Conservation (phyloP, 2,797 vertebrate species). For the Siniperca scherzeri region DNA sequence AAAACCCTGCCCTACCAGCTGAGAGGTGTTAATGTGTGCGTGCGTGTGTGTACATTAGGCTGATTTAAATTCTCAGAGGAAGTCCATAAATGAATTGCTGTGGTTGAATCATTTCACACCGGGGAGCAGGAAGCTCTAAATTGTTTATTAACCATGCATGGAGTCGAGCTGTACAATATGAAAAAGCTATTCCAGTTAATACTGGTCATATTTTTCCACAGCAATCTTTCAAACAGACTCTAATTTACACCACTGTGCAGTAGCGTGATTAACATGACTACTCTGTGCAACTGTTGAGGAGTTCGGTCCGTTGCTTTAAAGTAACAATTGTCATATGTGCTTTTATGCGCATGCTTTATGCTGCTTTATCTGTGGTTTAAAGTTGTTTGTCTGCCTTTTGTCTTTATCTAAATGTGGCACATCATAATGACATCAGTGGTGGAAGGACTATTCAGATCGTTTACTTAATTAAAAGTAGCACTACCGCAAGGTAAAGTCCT, state of each 20-base stretch:
- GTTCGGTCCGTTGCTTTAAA: neutral
- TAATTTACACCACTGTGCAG: neutral
- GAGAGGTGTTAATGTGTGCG: slow-evolving; percentile 1
- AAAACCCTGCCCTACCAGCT: neutral
- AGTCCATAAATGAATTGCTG: slow-evolving; percentile 33
- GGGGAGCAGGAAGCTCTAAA: slow-evolving; percentile 33
- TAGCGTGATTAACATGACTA: neutral
- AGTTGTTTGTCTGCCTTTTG: neutral
- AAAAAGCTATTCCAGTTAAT: slow-evolving; percentile 19
- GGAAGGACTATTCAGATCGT: no score
- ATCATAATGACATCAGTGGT: no score
- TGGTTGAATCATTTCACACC: neutral
- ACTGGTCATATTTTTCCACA: neutral
- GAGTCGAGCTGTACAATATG: slow-evolving; percentile 9
- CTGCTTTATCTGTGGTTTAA: neutral
- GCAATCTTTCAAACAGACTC: neutral
- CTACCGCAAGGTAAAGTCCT: no score
- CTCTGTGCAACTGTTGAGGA: neutral
- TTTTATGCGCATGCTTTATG: no score
- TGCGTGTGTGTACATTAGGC: neutral
- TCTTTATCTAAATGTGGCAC: neutral
- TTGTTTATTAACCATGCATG: slow-evolving; percentile 35
- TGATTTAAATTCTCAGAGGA: slow-evolving; percentile 26
- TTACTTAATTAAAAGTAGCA: neutral
- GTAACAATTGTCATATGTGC: neutral